Evolutionary conservation across 2,113 vertebrate species (phyloP), one percentile per base, ranked within the genome.

Genomic region (Pteronura brasiliensis): DNA sequence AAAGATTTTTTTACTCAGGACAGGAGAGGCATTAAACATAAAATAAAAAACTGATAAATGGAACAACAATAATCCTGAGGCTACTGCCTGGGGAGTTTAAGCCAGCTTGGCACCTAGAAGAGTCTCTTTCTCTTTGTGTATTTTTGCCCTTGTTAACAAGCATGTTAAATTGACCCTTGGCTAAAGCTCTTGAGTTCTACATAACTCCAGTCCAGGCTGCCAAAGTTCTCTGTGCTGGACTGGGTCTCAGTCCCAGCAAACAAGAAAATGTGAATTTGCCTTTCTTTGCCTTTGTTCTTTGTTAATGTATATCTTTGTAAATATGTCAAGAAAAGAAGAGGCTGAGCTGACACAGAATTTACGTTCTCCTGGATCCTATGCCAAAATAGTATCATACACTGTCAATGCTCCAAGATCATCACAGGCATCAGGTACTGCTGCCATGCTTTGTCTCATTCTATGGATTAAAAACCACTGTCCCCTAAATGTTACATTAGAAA

Each of bases 211-310:
- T 49, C 36, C 15, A 80, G 36, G 13, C 47, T 96, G 29, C 65
- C 72, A 47, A 59, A 47, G 36, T 49, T 82, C 65, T 96, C 13
- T 55, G 71, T 15, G 2, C 11, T 36, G 15, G 8, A 79, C 7
- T 95, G 5, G 9, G 36, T 92, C 84, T 94, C 87, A 80, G 21
- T 52, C 29, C 57, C 88, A 95, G 47, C 34, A 61, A 80, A 91
- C 12, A 89, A 79, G 63, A 44, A 91, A 81, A 87, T 61, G n/a
- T 39, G 39, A 86, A 80, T 47, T 76, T 88, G 15, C 23, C 74
- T 82, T 88, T 20, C 31, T 90, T 91, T 93, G 55, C 49, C 11
- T 90, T 82, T 61, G 72, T 82, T 72, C 82, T 96, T 80, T 77
- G 65, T 34, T 67, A 90, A 95, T 1, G 1, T 4, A 3, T 36